Evolutionary conservation across 2,113 vertebrate species (phyloP), one percentile per base, ranked within the genome.

Genomic region (Ceyx cyanopectus): DNA sequence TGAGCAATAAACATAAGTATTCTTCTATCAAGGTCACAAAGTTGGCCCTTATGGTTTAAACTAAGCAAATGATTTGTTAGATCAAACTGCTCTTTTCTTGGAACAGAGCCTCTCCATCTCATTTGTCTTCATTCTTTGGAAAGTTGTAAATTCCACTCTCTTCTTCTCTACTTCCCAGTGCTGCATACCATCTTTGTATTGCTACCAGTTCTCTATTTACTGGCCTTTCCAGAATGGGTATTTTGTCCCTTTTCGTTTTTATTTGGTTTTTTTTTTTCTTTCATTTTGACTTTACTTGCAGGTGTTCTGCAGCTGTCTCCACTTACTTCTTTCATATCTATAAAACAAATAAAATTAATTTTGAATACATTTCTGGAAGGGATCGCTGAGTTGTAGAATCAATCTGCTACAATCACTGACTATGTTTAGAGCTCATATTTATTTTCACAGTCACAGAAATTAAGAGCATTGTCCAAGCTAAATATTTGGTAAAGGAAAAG

Each of bases 21-120:
- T 3, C 29, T 84, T 81, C 81, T n/a, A 22, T 8, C 11, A 60
- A 61, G 26, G 10, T 65, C 65, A 65, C 15, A 68, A 87, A 89
- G 8, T 6, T 45, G 21, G 3, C 9, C 21, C 13, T 46, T 75
- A 21, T n/a, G 19, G 72, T 89, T 76, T 30, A 87, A 89, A 61
- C 7, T 24, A 58, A 85, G n/a, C 8, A 84, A 75, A 67, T 48
- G 2, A 4, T 78, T 85, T 81, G 18, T 88, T 72, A 75, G 51
- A 32, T 67, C 21, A 90, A 5, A 10, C 14, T 83, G 19, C 10
- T 51, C 6, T 70, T 60, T 78, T 89, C 23, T 61, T 72, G 30
- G 27, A 84, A 29, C 0, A 3, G 13, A 67, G 1, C 3, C 2
- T 74, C 30, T 75, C 13, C 2, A 2, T 8, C 8, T 90, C 9